Base-by-base conservation (phyloP, 1,140 invertebrate species). In the Drosophila dunni region DNA sequence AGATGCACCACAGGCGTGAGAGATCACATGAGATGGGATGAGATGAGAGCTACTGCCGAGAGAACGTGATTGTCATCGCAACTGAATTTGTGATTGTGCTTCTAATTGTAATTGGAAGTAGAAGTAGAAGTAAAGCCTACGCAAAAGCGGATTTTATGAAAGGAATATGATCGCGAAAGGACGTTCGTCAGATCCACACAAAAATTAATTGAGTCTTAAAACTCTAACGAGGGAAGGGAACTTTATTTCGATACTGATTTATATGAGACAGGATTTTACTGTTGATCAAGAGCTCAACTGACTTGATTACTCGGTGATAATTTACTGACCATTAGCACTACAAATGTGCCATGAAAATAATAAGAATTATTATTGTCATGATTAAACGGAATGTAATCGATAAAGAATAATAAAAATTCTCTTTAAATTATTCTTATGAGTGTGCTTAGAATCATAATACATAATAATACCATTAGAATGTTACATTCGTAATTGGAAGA, bases 21-120 rank as follows among this genome's bases (percentile, higher is more conserved):
- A 75, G 66, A 75, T 71, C 67, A 54, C 44, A 56, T 33, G 20
- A 61, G 13, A 29, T n/a, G 29, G 29, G 51, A 50, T 13, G 36
- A 10, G 45, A 56, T 50, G 36, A 53, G 42, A 54, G 64, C n/a
- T 54, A 20, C 29, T 13, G 11, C 9, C 58, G 53, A 38, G 50
- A 46, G 46, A 75, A 79, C 76, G 83, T 86, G 83, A 70, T 82
- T 86, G 67, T 73, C 68, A 70, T 54, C 13, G 34, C 53, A 54
- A 54, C 3, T 54, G 11, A 11, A 15, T 15, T 86, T 50, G 62
- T 29, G 6, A 29, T 29, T 29, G 83, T 86, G 83, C 67, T 82
- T 86, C 64, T 73, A 65, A 70, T 54, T 34, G 34, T 13, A 54
- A 54, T 2, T 54, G 5, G 7, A 15, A 38, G 79, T 50, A 58